Evolutionary conservation across 2,888 invertebrate species (phyloP), one percentile per base, ranked within the genome.

Genomic region (Allolobophora icterica): DNA sequence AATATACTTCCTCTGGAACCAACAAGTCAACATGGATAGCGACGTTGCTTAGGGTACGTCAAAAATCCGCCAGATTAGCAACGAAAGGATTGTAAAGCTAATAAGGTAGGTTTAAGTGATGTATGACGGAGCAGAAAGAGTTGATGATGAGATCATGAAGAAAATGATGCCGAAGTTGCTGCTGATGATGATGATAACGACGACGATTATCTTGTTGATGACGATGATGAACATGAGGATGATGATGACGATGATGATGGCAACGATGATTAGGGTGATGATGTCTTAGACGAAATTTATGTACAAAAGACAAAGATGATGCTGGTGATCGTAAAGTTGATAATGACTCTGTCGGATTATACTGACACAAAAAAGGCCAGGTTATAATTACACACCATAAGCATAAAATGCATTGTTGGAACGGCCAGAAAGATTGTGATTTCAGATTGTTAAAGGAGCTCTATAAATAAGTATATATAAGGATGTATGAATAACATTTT

Each of bases 321-420:
- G 33, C 71, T 45, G 90, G 11, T 52, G 90, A 90, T 33, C 17
- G 42, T 34, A 52, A 90, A n/a, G 90, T 45, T 58, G 34, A 90
- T 71, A 34, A 52, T 90, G 21, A 52, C 52, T 24, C 52, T 52
- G 52, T 52, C 52, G n/a, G n/a, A n/a, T n/a, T n/a, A n/a, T n/a
- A 11, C 3, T 52, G 52, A 1, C 45, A 45, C n/a, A n/a, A n/a
- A n/a, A n/a, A 45, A 45, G 19, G 45, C 45, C 45, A 45, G 45
- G 15, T 45, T 45, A 38, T 38, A 38, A 38, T 38, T n/a, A n/a
- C n/a, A 42, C 17, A 52, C 52, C 52, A 52, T 52, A 24, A 52
- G 24, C 52, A 52, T 24, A 52, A n/a, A 52, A 52, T 24, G 21
- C 24, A 24, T 21, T 6, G 52, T 52, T 4, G 24, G 21, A 52